phyloP scores from a whole-genome alignment of 2,797 vertebrate species.

The Jordanella pulchra region DNA sequence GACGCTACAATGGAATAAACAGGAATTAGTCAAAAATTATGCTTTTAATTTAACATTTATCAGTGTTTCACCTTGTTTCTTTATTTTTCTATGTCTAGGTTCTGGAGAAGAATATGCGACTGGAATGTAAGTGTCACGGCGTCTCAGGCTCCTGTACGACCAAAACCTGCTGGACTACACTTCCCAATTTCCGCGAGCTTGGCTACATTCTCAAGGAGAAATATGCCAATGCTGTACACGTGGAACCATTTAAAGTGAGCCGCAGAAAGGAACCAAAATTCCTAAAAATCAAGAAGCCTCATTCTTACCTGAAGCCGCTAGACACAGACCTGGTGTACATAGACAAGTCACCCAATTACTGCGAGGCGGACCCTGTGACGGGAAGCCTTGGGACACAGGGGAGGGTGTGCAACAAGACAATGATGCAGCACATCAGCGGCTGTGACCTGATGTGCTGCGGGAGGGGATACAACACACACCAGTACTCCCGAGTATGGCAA shows the following conservation, averaged over 20 bases:
- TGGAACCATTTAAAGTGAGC: conserved; percentile 92
- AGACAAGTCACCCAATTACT: conserved; percentile 96
- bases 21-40: not conserved
- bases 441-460: conserved; percentile 98
- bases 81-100: conserved; percentile 76
- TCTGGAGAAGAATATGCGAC: conserved; percentile 93
- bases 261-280: conserved; percentile 95
- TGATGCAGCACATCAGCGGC: conserved; percentile 89
- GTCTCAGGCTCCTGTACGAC: conserved; percentile 97
- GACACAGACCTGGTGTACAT: conserved; percentile 96
- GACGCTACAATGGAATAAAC: not conserved
- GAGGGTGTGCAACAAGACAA: conserved; percentile 95
- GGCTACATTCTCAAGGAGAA: conserved; percentile 97
- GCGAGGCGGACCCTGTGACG: conserved; percentile 89
- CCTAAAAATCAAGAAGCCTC: conserved; percentile 95
- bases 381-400: conserved; percentile 95
- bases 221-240: conserved; percentile 92
- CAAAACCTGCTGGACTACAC: conserved; percentile 98
- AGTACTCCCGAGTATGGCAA: conserved; percentile 96
- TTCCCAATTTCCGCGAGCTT: conserved; percentile 96
- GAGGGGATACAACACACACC: conserved; percentile 97
- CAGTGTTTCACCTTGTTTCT: conserved; percentile 34
- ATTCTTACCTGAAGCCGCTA: conserved; percentile 96
- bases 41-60: conserved; percentile 10
- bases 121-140: conserved; percentile 97